Evolutionary conservation across 2,888 invertebrate species (phyloP), one percentile per base, ranked within the genome.

Genomic region (Trichogramma evanescens): DNA sequence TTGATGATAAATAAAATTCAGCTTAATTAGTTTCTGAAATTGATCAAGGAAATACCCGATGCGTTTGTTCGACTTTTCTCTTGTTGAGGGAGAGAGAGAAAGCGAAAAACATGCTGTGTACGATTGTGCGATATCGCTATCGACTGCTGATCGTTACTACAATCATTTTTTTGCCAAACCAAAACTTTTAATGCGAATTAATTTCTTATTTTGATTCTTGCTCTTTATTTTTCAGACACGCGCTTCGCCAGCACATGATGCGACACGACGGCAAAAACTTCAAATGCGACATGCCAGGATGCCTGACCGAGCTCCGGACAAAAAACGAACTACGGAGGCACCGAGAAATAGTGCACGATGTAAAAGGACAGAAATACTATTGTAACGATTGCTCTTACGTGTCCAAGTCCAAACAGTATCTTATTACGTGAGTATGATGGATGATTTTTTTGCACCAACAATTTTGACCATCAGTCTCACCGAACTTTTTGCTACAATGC

Each of bases 181-280:
- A 26, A 26, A 26, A 26, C 26, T 26, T 26, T 26, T 26, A 26
- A 26, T 26, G 26, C 26, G 26, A 26, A 26, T 26, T 26, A 26
- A 26, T 26, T 26, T 26, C 26, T 26, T 26, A 2, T 26, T 26
- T 1, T 26, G 26, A 26, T 2, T 26, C 26, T 26, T 26, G 26
- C 26, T 26, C 26, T 26, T 54, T 50, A 50, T 50, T 50, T 73
- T 70, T 4, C 75, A 87, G 86, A 66, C 80, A 81, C 64, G 80
- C 82, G 54, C 78, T 87, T 6, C 80, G 82, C 61, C 82, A 84
- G 66, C 87, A 88, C 73, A 82, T 82, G 78, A 74, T 80, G 54
- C 80, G 80, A 39, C 86, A 87, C 70, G 78, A 77, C 0, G 83
- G 82, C 6, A 83, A 83, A 70, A 75, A 78, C 58, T 83, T 79